Percentiles rank a stretch among this genome's conserved stretches.
phyloP scores from a whole-genome alignment of 2,797 vertebrate species.

The Mycteria americana region DNA sequence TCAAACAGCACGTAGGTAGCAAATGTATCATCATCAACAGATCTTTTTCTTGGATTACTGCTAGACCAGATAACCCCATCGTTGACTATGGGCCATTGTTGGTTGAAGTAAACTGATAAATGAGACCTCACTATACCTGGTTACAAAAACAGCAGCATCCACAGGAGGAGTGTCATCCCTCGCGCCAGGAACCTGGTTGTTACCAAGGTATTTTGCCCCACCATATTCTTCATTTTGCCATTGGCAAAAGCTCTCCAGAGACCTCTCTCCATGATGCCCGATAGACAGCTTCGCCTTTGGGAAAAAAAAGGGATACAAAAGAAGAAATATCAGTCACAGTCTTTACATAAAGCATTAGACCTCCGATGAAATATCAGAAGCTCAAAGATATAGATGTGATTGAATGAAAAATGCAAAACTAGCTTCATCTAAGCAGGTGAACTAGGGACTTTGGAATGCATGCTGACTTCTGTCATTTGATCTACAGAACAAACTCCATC shows the following conservation, averaged over 20 bases:
- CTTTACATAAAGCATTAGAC: neutral
- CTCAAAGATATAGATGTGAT: neutral
- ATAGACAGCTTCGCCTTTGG: slow-evolving; percentile 86
- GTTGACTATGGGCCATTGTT: neutral
- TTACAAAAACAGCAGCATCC: slow-evolving; percentile 93
- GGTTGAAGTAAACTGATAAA: neutral
- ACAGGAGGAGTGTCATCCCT: slow-evolving; percentile 86
- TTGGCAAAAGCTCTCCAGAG: slow-evolving; percentile 94
- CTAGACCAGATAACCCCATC: neutral
- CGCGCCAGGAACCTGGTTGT: slow-evolving; percentile 89
- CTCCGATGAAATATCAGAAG: neutral
- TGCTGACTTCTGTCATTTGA: neutral
- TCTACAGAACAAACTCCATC: neutral
- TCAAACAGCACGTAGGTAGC: neutral
- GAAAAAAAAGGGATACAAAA: neutral
- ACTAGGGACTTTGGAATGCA: neutral
- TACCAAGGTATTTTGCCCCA: slow-evolving; percentile 85
- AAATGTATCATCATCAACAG: neutral
- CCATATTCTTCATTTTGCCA: slow-evolving; percentile 96
- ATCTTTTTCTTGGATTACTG: neutral
- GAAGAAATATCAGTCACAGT: neutral
- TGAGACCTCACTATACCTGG: slow-evolving; percentile 80
- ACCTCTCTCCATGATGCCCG: slow-evolving; percentile 92
- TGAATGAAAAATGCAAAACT: neutral
- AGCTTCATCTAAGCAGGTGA: neutral